Percentiles rank a stretch among this genome's conserved stretches.
These are phyloP conservation scores for Acleris sparsana DNA, from an alignment of 2,888 invertebrate genomes.

Conservation along the genomic window DNA sequence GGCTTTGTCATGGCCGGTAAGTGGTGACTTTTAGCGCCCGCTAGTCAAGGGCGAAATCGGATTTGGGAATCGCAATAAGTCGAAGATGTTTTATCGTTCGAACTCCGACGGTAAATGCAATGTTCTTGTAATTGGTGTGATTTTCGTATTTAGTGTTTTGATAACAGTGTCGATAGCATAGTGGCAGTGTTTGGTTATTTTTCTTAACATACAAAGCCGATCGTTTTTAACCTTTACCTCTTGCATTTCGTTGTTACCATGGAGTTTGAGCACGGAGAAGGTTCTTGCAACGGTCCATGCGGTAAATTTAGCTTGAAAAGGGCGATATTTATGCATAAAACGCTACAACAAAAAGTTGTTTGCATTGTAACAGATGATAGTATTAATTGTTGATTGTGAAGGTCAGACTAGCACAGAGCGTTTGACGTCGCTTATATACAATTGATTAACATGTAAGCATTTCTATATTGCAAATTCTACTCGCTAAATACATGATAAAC, in stretches of 20 bases:
- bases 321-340: conserved; percentile 44
- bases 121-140: conserved; percentile 65
- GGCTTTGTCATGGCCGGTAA: conserved; percentile 92
- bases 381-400: conserved; percentile 60
- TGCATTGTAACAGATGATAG: conserved; percentile 66
- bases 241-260: conserved; percentile 61
- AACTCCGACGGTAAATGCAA: conserved; percentile 84
- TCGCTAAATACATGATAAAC: conserved; percentile 2
- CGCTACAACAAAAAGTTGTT: conserved; percentile 54
- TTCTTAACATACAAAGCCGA: conserved; percentile 62
- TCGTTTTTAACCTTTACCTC: conserved; percentile 71
- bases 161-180: conserved; percentile 69
- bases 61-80: conserved; percentile 82
- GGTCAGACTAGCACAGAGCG: conserved; percentile 45
- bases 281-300: conserved; percentile 66
- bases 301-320: conserved; percentile 40
- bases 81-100: conserved; percentile 84
- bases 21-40: conserved; percentile 85
- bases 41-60: conserved; percentile 83
- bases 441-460: conserved; percentile 30
- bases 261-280: conserved; percentile 56
- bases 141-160: conserved; percentile 77
- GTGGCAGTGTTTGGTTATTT: conserved; percentile 76
- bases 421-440: conserved; percentile 42
- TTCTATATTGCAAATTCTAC: conserved; percentile 7